These are phyloP conservation scores for Tylochromis polylepis DNA, from an alignment of 2,113 vertebrate genomes.

Conservation along the genomic window DNA sequence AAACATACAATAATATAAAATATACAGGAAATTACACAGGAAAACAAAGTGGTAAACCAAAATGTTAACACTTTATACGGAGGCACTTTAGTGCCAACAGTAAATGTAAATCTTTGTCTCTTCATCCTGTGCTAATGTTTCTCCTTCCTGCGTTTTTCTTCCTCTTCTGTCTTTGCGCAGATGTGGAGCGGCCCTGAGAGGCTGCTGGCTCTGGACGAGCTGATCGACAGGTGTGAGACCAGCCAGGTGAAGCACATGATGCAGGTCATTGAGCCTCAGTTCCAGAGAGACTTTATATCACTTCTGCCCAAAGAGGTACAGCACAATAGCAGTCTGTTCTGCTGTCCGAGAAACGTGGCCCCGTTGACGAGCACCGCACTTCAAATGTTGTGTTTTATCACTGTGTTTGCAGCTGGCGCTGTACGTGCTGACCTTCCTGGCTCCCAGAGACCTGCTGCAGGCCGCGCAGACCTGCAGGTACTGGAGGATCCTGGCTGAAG, in stretches of 20 bases:
- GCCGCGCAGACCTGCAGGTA: slow-evolving; percentile 96
- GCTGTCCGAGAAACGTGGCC: background rate
- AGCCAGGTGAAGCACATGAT: slow-evolving; percentile 97
- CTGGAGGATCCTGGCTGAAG: slow-evolving; percentile 95
- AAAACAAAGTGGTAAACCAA: background rate
- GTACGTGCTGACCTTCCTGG: slow-evolving; percentile 94
- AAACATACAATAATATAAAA: background rate
- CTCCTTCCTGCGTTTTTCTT: background rate
- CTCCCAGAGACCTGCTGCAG: slow-evolving; percentile 92
- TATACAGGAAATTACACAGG: background rate
- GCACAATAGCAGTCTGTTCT: background rate
- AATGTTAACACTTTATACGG: background rate
- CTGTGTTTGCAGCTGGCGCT: slow-evolving; percentile 81
- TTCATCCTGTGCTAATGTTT: background rate
- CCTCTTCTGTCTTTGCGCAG: background rate
- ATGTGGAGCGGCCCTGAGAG: slow-evolving; percentile 85
- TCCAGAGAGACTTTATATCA: slow-evolving; percentile 98
- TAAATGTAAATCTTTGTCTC: background rate
- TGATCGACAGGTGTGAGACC: slow-evolving; percentile 94
- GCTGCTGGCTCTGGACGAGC: slow-evolving; percentile 91
- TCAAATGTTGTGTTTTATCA: background rate
- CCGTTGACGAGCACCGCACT: background rate
- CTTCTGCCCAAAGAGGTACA: slow-evolving; percentile 97
- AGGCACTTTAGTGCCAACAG: background rate
- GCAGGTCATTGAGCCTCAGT: slow-evolving; percentile 98